Base-by-base conservation (phyloP, 2,113 vertebrate species). In the Syngnathus floridae region DNA sequence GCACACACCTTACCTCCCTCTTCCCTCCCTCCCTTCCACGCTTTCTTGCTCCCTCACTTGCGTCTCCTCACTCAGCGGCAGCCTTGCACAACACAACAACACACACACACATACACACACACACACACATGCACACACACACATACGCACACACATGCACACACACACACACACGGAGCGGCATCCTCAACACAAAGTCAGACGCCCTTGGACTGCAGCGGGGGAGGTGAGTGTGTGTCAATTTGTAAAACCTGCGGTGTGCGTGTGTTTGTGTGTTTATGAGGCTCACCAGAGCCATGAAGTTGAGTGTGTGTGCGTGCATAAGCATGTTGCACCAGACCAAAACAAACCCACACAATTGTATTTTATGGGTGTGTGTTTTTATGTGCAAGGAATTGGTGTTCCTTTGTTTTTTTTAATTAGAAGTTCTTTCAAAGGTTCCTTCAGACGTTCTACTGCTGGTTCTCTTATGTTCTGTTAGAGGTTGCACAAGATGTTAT, bases 1-100 rank as follows among this genome's bases (percentile, higher is more conserved):
- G 75, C 83, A 78, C 77, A 90, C 90, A 91, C 90, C 90, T 91
- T 91, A 87, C 87, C 82, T 81, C 82, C 88, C 84, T 77, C 90
- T 90, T 91, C 84, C 87, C 82, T 82, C 83, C 88, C 85, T 78
- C 55, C 66, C 78, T 83, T 57, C 61, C 69, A 57, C 57, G 60
- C 82, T 81, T 80, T 75, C 86, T 86, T 78, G 79, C 70, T 76
- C 71, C 77, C 81, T 70, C 64, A 72, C 52, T 76, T 66, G 83
- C 77, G 40, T 79, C 59, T 83, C 75, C 57, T 78, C 82, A 86
- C 84, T 90, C 87, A 76, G 73, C 81, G 79, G 77, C 85, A 57
- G 72, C 71, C 74, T 67, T 78, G 67, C 80, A 76, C 82, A 83
- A 67, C 75, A 71, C 80, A 72, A 75, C 72, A 82, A 79, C 86